Conservation (phyloP, 92 coral and sea anemone species). For the Epizoanthus rinbou region DNA sequence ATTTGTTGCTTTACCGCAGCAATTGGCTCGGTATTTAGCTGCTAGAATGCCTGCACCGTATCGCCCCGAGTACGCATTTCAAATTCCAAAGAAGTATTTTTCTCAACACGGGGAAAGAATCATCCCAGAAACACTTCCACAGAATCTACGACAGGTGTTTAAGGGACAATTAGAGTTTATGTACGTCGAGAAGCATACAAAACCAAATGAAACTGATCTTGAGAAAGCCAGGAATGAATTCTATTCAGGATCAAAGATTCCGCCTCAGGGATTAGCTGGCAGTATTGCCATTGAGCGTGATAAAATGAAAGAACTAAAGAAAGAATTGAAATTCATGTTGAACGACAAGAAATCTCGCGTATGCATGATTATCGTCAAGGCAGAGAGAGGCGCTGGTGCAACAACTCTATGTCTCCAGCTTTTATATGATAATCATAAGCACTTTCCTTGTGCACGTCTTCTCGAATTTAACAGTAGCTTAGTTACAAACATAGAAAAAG, state of each 20-base stretch:
- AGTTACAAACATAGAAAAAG: constrained; percentile 66
- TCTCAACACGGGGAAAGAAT: constrained; percentile 33
- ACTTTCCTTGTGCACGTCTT: constrained; percentile 67
- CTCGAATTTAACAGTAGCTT: constrained; percentile 67
- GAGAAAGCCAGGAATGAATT: constrained; percentile 49
- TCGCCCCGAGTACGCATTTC: constrained; percentile 72
- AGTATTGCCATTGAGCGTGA: constrained; percentile 64
- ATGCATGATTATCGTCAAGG: constrained; percentile 61
- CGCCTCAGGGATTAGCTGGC: constrained; percentile 48
- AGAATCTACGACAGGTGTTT: constrained; percentile 64
- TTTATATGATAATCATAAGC: constrained; percentile 60
- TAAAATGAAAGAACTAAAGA: constrained; percentile 59
- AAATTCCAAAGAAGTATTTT: constrained; percentile 56
- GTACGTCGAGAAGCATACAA: constrained; percentile 44
- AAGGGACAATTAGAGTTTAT: constrained; percentile 69
- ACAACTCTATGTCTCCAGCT: constrained; percentile 78
- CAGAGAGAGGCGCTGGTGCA: constrained; percentile 84
- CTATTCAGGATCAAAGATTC: constrained; percentile 69
- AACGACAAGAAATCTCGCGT: constrained; percentile 66
- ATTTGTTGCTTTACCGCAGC: constrained; percentile 68
- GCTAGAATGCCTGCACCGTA: constrained; percentile 67
- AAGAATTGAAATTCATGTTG: constrained; percentile 45
- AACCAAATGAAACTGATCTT: constrained; percentile 39
- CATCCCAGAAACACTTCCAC: constrained; percentile 68
- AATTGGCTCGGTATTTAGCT: constrained; percentile 57